Evolutionary conservation across 2,888 invertebrate genomes (phyloP).

Genomic region (Lysandra bellargus): DNA sequence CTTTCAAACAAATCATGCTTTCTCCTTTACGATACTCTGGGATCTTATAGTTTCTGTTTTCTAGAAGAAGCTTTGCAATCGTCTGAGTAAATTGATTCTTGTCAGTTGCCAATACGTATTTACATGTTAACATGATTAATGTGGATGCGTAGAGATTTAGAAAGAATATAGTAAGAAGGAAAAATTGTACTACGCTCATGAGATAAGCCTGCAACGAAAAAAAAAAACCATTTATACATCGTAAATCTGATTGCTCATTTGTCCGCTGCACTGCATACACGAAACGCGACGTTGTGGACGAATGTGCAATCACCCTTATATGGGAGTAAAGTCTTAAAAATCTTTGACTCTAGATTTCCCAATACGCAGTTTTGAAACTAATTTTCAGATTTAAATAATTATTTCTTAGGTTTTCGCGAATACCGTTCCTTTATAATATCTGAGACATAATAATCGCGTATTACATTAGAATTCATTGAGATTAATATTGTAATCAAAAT

Average conservation of each 20-base stretch:
- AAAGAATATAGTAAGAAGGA: slow-evolving; percentile 70
- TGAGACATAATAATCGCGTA: too few species aligned
- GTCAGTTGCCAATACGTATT: slow-evolving; percentile 57
- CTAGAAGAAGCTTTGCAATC: slow-evolving; percentile 45
- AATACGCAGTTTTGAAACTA: too few species aligned
- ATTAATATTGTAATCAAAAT: not conserved
- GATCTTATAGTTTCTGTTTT: slow-evolving; percentile 1
- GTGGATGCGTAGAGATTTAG: slow-evolving; percentile 70
- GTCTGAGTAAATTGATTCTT: slow-evolving; percentile 51
- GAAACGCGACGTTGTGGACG: too few species aligned
- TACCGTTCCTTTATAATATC: too few species aligned
- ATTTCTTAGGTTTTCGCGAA: too few species aligned
- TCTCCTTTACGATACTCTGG: not conserved
- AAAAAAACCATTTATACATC: not conserved
- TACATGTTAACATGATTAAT: slow-evolving; percentile 66
- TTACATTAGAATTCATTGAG: not conserved
- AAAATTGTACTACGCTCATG: slow-evolving; percentile 73
- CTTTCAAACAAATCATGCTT: slow-evolving; percentile 6
- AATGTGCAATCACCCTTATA: too few species aligned
- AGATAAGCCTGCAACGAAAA: slow-evolving; percentile 66
- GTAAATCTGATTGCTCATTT: too few species aligned
- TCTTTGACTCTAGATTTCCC: too few species aligned
- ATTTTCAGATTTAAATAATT: too few species aligned
- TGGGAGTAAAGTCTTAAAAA: too few species aligned
- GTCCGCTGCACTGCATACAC: too few species aligned